Conservation (phyloP, 2,888 invertebrate species). For the Phengaris arion region DNA sequence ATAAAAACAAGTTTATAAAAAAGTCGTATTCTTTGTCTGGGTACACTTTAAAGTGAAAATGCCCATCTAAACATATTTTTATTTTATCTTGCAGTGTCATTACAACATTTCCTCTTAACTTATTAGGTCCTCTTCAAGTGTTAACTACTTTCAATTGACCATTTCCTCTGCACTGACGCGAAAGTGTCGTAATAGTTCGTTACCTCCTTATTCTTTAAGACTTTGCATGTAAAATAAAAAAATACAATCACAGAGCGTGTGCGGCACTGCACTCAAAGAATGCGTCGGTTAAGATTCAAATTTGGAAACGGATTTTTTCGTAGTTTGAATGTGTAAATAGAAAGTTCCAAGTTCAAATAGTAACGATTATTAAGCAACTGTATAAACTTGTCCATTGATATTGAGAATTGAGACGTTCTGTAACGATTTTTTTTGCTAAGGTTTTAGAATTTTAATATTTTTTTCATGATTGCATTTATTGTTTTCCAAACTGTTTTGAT, state of each 20-base stretch:
- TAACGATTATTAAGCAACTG: slow-evolving; percentile 30
- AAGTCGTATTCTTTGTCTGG: too few relatives aligned
- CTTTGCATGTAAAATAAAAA: background rate
- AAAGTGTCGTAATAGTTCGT: slow-evolving; percentile 27
- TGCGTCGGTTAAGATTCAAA: slow-evolving; percentile 43
- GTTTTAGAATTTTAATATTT: background rate
- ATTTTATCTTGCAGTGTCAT: background rate
- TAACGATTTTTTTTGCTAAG: background rate
- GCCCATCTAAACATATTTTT: background rate
- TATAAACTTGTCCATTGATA: slow-evolving; percentile 21
- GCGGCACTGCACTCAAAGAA: slow-evolving; percentile 19
- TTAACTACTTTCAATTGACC: slow-evolving; percentile 29
- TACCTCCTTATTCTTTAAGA: background rate
- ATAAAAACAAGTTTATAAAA: too few relatives aligned
- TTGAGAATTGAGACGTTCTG: slow-evolving; percentile 9
- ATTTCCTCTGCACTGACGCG: slow-evolving; percentile 21
- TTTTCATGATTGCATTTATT: background rate
- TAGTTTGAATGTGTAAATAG: slow-evolving; percentile 42
- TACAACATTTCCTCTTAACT: slow-evolving; percentile 22
- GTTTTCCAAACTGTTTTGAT: background rate
- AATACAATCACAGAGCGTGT: background rate
- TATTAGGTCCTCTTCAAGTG: slow-evolving; percentile 21
- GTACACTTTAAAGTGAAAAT: too few relatives aligned
- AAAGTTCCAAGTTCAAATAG: slow-evolving; percentile 39
- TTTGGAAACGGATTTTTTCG: slow-evolving; percentile 42